Conservation (phyloP, 2,888 invertebrate genomes). For the Eristalis intricaria region DNA sequence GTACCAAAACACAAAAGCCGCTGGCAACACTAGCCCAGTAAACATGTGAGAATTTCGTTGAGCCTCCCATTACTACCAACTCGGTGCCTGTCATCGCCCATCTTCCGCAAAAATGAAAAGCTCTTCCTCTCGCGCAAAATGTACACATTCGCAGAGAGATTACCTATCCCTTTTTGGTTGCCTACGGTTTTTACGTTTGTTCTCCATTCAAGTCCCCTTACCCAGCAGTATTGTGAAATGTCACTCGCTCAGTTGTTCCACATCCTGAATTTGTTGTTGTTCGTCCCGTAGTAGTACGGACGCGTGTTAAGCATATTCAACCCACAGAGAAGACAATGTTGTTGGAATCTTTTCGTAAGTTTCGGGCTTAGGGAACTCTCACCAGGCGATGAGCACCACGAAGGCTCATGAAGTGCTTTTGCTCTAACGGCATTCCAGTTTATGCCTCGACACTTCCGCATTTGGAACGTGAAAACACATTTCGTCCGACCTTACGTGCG, state of each 20-base stretch:
- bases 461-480: conserved; percentile 64
- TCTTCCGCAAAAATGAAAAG: conserved; percentile 51
- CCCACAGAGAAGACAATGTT: conserved; percentile 31
- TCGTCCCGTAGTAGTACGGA: neutral
- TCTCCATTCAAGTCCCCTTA: conserved; percentile 9
- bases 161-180: conserved; percentile 49
- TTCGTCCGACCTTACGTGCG: conserved; percentile 51
- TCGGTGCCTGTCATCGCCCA: conserved; percentile 55
- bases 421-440: conserved; percentile 72
- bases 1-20: neutral
- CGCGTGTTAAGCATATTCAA: conserved; percentile 5
- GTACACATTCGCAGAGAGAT: conserved; percentile 4
- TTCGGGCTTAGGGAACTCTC: conserved; percentile 37
- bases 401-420: conserved; percentile 71
- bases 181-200: conserved; percentile 40
- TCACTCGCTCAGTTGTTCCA: conserved; percentile 57
- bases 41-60: conserved; percentile 9
- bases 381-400: conserved; percentile 44
- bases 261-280: conserved; percentile 47
- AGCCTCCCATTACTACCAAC: conserved; percentile 43
- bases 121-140: conserved; percentile 45
- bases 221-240: conserved; percentile 33
- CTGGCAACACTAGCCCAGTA: conserved; percentile 28
- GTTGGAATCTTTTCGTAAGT: conserved; percentile 59
- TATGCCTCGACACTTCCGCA: conserved; percentile 74